Base-by-base conservation (phyloP, 2,888 invertebrate genomes). In the Lasioglossum oenotherae region DNA sequence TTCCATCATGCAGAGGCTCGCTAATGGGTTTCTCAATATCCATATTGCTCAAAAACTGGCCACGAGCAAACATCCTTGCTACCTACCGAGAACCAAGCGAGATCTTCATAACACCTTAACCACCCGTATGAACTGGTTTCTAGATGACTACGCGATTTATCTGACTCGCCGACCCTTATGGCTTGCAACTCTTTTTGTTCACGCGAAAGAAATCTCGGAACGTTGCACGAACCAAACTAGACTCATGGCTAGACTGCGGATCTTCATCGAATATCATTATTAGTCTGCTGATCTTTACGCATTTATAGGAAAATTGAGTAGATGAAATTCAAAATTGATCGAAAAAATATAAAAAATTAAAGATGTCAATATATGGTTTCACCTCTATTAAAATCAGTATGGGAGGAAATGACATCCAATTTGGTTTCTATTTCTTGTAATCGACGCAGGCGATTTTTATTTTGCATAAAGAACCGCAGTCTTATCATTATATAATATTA, bases 1-100 rank as follows among this genome's bases (percentile, higher is more conserved):
- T 35, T 31, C 31, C 31, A 16, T 8, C 64, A 8, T 16, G 64
- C 64, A 31, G 31, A 16, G 31, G 4, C 64, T 31, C 31, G 31
- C 64, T 64, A 64, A 64, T 64, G 64, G 64, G 16, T 35, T 64
- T 64, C 64, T 64, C 64, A 64, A 64, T 64, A 64, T 31, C 64
- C 64, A 64, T 35, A 64, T 35, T 35, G 64, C 31, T 35, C 31
- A 31, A 64, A 64, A 64, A 64, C 4, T 64, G 64, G 64, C 31
- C 64, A 27, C 64, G 64, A 31, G 19, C 64, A 64, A 64, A 64
- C 64, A 64, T 64, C 31, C 31, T 64, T 16, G 64, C 64, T 35
- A 14, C 64, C 31, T 64, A 8, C 64, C 64, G 19, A 31, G 64
- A 19, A 35, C 64, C 64, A 19, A 64, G 16, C 64, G 64, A 35